Conservation (phyloP, 2,113 vertebrate genomes). For the Phyllostomus hastatus region DNA sequence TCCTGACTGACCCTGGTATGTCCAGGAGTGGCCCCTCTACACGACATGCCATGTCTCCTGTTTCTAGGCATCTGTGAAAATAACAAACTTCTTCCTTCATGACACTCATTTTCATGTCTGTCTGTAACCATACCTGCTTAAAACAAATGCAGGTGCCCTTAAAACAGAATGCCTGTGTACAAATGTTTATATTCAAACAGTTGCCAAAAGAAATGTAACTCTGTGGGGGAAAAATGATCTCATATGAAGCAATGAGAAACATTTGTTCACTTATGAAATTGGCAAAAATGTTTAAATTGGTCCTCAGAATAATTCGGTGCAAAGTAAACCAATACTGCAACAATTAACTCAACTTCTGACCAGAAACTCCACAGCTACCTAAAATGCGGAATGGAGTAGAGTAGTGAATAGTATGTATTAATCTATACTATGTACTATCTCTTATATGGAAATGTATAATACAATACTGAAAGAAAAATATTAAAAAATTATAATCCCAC, state of each 20-base stretch:
- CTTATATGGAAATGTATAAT: background rate
- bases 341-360: background rate
- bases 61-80: background rate
- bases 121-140: background rate
- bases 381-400: background rate
- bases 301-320: background rate
- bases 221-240: background rate
- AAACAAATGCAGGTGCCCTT: background rate
- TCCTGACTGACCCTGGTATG: background rate
- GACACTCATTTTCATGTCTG: background rate
- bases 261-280: background rate
- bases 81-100: background rate
- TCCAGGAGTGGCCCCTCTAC: fast-evolving
- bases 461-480: background rate
- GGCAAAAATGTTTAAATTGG: background rate
- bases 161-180: background rate
- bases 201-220: background rate
- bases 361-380: background rate
- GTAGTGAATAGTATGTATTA: background rate
- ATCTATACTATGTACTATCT: background rate
- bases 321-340: background rate
- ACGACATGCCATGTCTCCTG: fast-evolving
- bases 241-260: background rate
- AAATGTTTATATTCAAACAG: background rate
- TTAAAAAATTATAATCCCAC: background rate